Percentiles rank a stretch among this genome's conserved stretches.
Evolutionary conservation across 2,888 invertebrate genomes (phyloP).

Genomic region (Horisme vitalbata): DNA sequence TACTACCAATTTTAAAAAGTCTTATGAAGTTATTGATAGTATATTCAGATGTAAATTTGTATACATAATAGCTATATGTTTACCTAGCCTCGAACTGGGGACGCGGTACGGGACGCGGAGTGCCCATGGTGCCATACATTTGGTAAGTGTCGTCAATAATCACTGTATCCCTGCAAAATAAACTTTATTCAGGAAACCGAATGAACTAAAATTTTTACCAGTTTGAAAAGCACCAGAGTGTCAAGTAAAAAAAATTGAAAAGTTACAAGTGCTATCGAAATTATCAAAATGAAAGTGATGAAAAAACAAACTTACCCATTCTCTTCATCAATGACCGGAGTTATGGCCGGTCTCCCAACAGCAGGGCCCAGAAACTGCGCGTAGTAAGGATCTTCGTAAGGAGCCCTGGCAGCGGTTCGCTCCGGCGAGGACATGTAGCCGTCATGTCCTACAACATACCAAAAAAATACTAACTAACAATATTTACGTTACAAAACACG

Average conservation of each 20-base stretch:
- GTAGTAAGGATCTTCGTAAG: slow-evolving; percentile 94
- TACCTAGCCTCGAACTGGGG: slow-evolving; percentile 72
- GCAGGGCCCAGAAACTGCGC: slow-evolving; percentile 88
- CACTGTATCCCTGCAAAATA: slow-evolving; percentile 59
- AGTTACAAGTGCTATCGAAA: too few relatives aligned
- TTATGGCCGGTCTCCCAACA: slow-evolving; percentile 86
- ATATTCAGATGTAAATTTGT: too few relatives aligned
- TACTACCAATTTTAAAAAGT: too few relatives aligned
- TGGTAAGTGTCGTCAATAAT: slow-evolving; percentile 70
- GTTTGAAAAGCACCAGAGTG: too few relatives aligned
- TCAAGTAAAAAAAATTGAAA: too few relatives aligned
- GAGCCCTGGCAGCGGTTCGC: slow-evolving; percentile 86
- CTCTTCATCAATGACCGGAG: slow-evolving; percentile 96
- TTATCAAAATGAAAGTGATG: not conserved
- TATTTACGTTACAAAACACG: not conserved
- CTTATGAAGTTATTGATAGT: too few relatives aligned
- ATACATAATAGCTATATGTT: slow-evolving; percentile 6
- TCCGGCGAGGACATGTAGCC: slow-evolving; percentile 96
- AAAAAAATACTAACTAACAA: too few relatives aligned
- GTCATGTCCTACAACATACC: slow-evolving; percentile 58
- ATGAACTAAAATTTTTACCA: too few relatives aligned
- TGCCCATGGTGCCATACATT: slow-evolving; percentile 63
- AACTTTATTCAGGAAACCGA: not conserved
- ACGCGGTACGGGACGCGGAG: slow-evolving; percentile 70
- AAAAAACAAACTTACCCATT: slow-evolving; percentile 82